Conservation (phyloP, 2,113 vertebrate genomes). For the Canis aureus region DNA sequence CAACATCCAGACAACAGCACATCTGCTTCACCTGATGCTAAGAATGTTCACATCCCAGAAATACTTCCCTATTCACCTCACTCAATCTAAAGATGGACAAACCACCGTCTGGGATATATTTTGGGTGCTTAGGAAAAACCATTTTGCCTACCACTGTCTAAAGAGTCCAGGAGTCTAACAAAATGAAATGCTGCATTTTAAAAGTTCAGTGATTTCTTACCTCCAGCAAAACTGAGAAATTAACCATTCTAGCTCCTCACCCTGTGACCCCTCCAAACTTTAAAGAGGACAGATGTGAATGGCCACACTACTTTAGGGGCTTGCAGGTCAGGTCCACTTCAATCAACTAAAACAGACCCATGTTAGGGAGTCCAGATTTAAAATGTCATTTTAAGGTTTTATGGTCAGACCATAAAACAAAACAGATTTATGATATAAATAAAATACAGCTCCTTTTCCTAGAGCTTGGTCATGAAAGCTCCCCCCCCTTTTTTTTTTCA, state of each 20-base stretch:
- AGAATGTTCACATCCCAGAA: rapidly evolving
- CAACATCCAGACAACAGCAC: rapidly evolving
- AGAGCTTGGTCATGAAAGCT: slow-evolving; percentile 38
- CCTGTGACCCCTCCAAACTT: neutral
- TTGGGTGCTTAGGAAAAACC: neutral
- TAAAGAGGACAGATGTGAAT: slow-evolving; percentile 2
- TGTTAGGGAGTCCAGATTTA: slow-evolving; percentile 64
- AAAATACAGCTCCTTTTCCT: slow-evolving; percentile 68
- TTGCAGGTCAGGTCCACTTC: neutral
- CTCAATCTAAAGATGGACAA: neutral
- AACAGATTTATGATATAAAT: slow-evolving; percentile 80
- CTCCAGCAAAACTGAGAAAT: neutral
- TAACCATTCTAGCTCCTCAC: neutral
- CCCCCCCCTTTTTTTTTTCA: neutral
- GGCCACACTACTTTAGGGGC: neutral
- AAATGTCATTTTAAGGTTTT: slow-evolving; percentile 81
- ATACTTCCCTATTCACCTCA: neutral
- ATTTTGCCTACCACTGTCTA: neutral
- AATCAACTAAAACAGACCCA: slow-evolving; percentile 30
- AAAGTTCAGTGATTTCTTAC: neutral
- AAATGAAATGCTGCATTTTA: rapidly evolving
- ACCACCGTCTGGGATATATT: rapidly evolving
- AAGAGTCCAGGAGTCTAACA: neutral
- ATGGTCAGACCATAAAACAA: slow-evolving; percentile 74
- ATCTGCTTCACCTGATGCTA: neutral